A percentile compares a stretch with the other conserved stretches of the same genome.
Conservation (phyloP, 2,797 vertebrate genomes). For the Eulemur rubriventer region DNA sequence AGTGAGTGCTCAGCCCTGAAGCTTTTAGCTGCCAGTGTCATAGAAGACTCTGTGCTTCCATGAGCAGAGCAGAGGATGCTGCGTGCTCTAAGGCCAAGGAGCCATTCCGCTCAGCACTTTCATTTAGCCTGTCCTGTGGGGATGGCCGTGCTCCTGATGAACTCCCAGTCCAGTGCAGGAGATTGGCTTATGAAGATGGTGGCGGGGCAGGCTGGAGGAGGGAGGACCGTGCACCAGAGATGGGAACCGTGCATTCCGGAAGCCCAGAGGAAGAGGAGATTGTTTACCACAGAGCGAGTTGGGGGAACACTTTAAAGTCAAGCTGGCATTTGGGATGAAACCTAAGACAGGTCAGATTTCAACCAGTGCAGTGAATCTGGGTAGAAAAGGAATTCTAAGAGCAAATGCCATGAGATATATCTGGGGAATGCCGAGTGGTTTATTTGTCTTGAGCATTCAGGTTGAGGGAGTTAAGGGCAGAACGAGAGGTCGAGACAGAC, state of each 20-base stretch:
- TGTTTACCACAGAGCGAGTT: neutral
- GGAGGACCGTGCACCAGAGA: neutral
- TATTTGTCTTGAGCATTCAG: neutral
- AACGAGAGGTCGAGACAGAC: neutral
- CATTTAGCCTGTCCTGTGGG: neutral
- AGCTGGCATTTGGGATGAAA: neutral
- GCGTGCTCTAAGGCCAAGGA: neutral
- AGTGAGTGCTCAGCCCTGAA: neutral
- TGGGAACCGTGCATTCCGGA: rapidly evolving
- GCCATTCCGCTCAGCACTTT: neutral
- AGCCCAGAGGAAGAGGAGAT: neutral
- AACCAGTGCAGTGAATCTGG: neutral
- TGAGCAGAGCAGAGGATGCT: neutral
- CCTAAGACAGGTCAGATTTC: neutral
- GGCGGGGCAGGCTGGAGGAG: neutral
- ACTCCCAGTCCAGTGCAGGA: neutral
- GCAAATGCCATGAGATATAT: neutral
- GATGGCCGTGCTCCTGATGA: neutral
- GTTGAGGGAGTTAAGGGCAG: neutral
- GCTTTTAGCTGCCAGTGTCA: conserved; percentile 41
- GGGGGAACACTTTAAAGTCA: neutral
- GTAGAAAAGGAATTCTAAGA: neutral
- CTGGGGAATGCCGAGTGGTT: neutral
- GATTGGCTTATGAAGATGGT: neutral
- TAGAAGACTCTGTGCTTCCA: neutral